Evolutionary conservation across 2,113 vertebrate species (phyloP).

Genomic region (Pundamilia nyererei): DNA sequence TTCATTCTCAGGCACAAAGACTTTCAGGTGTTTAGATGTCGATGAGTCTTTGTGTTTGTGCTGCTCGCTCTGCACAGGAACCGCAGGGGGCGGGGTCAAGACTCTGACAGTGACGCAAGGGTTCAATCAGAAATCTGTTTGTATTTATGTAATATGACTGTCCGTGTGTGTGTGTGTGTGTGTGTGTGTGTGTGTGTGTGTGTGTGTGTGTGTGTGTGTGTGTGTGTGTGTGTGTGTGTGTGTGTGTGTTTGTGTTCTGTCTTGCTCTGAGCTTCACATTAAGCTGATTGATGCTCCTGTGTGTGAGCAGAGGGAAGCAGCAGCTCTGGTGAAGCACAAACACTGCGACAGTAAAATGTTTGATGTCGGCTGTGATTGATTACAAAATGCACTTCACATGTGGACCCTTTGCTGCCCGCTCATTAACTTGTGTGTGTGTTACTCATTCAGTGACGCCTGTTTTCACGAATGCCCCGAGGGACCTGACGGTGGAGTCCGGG

Average conservation of each 20-base stretch:
- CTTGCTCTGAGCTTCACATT: no score
- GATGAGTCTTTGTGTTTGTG: background rate
- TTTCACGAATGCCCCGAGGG: slow-evolving; percentile 88
- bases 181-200: accelerated
- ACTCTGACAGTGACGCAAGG: background rate
- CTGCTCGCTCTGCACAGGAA: background rate
- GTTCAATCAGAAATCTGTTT: background rate
- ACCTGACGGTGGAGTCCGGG: slow-evolving; percentile 91
- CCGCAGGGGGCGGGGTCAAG: background rate
- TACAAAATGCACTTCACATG: slow-evolving; percentile 6
- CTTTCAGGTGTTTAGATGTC: background rate
- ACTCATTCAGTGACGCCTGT: slow-evolving; percentile 89
- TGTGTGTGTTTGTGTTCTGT: accelerated
- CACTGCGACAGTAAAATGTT: no score
- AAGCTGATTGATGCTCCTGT: no score
- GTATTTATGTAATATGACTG: background rate
- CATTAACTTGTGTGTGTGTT: slow-evolving; percentile 57
- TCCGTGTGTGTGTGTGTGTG: no score
- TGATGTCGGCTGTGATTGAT: background rate
- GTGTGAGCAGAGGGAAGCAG: no score
- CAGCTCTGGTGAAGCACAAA: no score
- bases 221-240: accelerated
- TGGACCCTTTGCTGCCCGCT: slow-evolving; percentile 24
- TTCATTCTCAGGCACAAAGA: background rate
- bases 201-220: accelerated